phyloP scores from a whole-genome alignment of 2,888 invertebrate species.

The Achlya flavicornis region DNA sequence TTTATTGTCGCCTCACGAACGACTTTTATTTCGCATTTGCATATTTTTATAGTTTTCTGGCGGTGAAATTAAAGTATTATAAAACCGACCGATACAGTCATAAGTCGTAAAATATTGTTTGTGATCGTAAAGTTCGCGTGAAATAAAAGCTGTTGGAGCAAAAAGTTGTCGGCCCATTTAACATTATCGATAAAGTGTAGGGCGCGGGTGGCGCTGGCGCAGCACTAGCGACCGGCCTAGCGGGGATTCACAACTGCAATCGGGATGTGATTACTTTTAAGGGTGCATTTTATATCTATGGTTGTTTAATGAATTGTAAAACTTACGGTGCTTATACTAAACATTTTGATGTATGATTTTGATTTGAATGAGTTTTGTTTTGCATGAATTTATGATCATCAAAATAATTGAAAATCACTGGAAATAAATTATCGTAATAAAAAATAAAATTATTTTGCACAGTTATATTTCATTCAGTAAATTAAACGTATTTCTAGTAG shows the following conservation, averaged over 20 bases:
- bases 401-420: too few relatives aligned
- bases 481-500: too few relatives aligned
- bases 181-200: conserved; percentile 39
- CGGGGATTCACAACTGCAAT: not conserved
- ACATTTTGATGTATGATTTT: not conserved
- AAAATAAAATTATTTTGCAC: too few relatives aligned
- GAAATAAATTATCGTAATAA: too few relatives aligned
- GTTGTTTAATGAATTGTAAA: conserved; percentile 8
- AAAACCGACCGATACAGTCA: conserved; percentile 75
- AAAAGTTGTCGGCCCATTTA: conserved; percentile 69
- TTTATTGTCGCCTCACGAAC: conserved; percentile 63
- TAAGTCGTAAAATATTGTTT: conserved; percentile 78
- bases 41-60: conserved; percentile 80
- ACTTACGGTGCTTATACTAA: not conserved
- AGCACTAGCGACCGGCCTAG: not conserved
- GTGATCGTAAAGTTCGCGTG: conserved; percentile 71
- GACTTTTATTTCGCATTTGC: conserved; percentile 78
- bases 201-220: conserved; percentile 8
- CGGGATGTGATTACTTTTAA: conserved; percentile 7
- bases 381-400: too few relatives aligned
- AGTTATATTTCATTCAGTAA: too few relatives aligned
- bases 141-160: conserved; percentile 75
- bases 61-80: conserved; percentile 83
- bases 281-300: conserved; percentile 7
- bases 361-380: not conserved